Base-by-base conservation (phyloP, 2,797 vertebrate genomes). In the Glossophaga mutica region DNA sequence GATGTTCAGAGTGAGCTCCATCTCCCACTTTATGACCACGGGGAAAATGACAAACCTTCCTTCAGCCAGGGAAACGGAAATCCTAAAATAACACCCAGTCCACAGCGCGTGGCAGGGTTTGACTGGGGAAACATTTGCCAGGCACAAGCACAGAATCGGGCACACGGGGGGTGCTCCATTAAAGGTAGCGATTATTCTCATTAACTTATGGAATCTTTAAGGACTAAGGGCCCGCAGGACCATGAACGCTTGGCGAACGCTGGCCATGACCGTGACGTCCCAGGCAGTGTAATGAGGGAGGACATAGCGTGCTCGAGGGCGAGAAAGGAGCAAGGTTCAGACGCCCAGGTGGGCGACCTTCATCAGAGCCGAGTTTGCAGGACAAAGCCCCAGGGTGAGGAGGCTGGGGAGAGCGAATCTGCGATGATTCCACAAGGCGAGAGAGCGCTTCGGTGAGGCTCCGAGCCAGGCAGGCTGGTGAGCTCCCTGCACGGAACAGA, bases 11-110 rank as follows among this genome's bases (percentile, higher is more conserved):
- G 57, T 86, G 62, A 71, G 37, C 16, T 74, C 44, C 73, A 5
- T 50, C 73, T 87, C 62, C 77, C 77, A 50, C 39, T 81, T 57
- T 21, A 67, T 22, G 68, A 65, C 34, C 37, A 34, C 0, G 22
- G n/a, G 46, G 42, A 34, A 92, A 88, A 68, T 86, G n/a, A 76
- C 79, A 92, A 81, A 65, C 48, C 48, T 73, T 73, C 77, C 78
- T 83, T 83, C 26, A 59, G 37, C 79, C 50, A 16, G 91, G 62
- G 87, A 95, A 88, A 71, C 10, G 22, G 12, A 88, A 88, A 22
- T 48, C 83, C 85, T 65, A 83, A 85, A 89, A 76, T 37, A 83
- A 32, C 3, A 19, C 37, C 29, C 42, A 3, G 46, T 34, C 67
- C 37, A 21, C 11, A 76, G 18, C 29, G 71, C 74, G 10, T 5